phyloP scores from a whole-genome alignment of 2,797 vertebrate species.

The Pempheris klunzingeri region DNA sequence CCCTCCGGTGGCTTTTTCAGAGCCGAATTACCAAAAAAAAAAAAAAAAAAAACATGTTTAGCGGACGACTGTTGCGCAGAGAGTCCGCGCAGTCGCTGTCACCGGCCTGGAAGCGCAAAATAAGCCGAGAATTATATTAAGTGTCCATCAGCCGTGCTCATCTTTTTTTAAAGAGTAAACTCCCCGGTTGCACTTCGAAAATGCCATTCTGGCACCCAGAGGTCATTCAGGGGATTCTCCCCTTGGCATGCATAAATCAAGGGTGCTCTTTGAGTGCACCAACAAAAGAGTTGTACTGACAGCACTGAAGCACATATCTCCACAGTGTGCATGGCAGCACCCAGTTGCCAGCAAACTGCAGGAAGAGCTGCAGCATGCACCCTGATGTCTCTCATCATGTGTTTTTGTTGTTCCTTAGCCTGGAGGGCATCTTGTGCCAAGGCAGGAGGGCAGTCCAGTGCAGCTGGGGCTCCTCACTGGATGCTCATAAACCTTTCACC shows the following conservation, averaged over 20 bases:
- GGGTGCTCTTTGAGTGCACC: constrained; percentile 65
- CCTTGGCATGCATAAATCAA: constrained; percentile 80
- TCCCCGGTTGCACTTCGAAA: constrained; percentile 45
- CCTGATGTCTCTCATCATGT: not conserved
- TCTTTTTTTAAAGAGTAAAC: constrained; percentile 63
- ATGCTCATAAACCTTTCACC: constrained; percentile 59
- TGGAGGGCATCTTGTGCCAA: constrained; percentile 2
- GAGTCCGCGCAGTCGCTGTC: constrained; percentile 28
- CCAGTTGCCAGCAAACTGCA: not conserved
- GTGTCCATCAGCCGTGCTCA: not conserved
- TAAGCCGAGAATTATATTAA: constrained; percentile 31
- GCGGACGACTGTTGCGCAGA: not conserved
- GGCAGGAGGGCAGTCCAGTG: constrained; percentile 14
- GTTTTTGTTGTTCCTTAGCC: constrained; percentile 5
- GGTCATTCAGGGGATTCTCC: constrained; percentile 74
- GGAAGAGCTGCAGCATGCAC: constrained; percentile 4
- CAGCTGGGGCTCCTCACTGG: constrained; percentile 44
- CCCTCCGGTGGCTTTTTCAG: not conserved
- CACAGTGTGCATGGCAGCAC: constrained; percentile 44
- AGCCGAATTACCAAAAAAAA: not conserved
- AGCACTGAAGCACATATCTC: constrained; percentile 35
- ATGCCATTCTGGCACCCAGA: constrained; percentile 60
- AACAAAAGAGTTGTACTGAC: constrained; percentile 77
- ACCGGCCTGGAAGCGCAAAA: constrained; percentile 41
- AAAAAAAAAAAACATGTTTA: not conserved